Conservation (phyloP, 2,888 invertebrate genomes). For the Drosophila trichaetosa region DNA sequence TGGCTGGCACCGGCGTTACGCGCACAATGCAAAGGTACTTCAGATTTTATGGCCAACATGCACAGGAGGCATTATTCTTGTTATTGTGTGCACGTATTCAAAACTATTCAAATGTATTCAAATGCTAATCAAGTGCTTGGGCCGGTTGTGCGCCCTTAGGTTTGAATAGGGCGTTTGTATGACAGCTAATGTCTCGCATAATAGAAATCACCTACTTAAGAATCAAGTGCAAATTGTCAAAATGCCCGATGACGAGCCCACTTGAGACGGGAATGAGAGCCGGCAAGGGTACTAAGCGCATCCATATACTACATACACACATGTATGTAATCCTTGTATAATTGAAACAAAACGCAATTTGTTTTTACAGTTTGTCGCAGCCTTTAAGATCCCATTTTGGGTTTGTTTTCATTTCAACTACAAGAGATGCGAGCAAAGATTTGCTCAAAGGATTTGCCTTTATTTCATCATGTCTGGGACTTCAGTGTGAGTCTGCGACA, state of each 20-base stretch:
- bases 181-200: slow-evolving; percentile 80
- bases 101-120: slow-evolving; percentile 46
- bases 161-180: slow-evolving; percentile 80
- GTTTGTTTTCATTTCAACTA: slow-evolving; percentile 73
- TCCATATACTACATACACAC: background rate
- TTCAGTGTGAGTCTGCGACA: slow-evolving; percentile 11
- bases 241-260: slow-evolving; percentile 45
- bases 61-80: background rate
- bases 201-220: slow-evolving; percentile 79
- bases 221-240: slow-evolving; percentile 79
- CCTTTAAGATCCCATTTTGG: slow-evolving; percentile 70
- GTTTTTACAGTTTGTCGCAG: slow-evolving; percentile 80
- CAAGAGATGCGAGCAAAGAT: slow-evolving; percentile 59
- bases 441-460: slow-evolving; percentile 71
- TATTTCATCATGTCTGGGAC: slow-evolving; percentile 17
- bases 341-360: slow-evolving; percentile 80
- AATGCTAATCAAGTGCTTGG: slow-evolving; percentile 74
- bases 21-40: slow-evolving; percentile 68
- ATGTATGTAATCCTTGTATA: slow-evolving; percentile 74
- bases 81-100: slow-evolving; percentile 3
- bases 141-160: slow-evolving; percentile 60
- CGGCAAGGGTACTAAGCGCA: background rate
- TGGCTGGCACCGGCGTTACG: slow-evolving; percentile 71
- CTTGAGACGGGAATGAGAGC: slow-evolving; percentile 54
- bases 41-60: slow-evolving; percentile 67